Conservation (phyloP, 2,113 vertebrate species). For the Pagrus major region DNA sequence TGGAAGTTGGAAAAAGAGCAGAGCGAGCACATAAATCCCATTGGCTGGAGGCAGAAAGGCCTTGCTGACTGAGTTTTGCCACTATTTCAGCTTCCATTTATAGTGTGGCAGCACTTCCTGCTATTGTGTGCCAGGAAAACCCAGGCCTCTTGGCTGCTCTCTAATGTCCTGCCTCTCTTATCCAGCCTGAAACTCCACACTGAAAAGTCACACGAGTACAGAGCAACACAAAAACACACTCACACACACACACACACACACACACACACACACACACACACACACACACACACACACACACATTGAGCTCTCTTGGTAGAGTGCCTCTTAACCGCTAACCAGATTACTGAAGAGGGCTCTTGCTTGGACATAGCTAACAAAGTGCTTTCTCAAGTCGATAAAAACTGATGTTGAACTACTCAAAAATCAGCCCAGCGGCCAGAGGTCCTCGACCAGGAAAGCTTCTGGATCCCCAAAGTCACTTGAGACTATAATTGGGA, state of each 20-base stretch:
- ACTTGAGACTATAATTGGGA: slow-evolving; percentile 63
- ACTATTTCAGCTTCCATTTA: slow-evolving; percentile 81
- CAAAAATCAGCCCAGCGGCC: slow-evolving; percentile 31
- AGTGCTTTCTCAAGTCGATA: slow-evolving; percentile 44
- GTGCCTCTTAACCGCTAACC: slow-evolving; percentile 70
- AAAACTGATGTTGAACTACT: slow-evolving; percentile 52
- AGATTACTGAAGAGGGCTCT: slow-evolving; percentile 43
- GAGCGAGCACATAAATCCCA: slow-evolving; percentile 55
- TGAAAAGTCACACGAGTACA: slow-evolving; percentile 5
- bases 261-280: slow-evolving; percentile 14
- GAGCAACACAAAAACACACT: slow-evolving; percentile 6
- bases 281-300: too few relatives aligned
- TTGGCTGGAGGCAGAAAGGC: slow-evolving; percentile 54
- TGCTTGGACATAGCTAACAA: slow-evolving; percentile 25
- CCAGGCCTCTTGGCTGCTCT: slow-evolving; percentile 70
- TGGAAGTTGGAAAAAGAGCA: slow-evolving; percentile 44
- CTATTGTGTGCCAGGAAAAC: slow-evolving; percentile 90
- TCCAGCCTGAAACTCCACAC: slow-evolving; percentile 56
- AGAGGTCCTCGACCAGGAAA: slow-evolving; percentile 45
- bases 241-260: slow-evolving; percentile 10
- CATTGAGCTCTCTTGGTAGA: slow-evolving; percentile 42
- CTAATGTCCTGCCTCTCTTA: slow-evolving; percentile 67
- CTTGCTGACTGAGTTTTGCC: slow-evolving; percentile 62
- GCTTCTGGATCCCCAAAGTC: slow-evolving; percentile 38
- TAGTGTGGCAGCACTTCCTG: slow-evolving; percentile 88